Conservation (phyloP, 2,888 invertebrate genomes). For the Syritta pipiens region DNA sequence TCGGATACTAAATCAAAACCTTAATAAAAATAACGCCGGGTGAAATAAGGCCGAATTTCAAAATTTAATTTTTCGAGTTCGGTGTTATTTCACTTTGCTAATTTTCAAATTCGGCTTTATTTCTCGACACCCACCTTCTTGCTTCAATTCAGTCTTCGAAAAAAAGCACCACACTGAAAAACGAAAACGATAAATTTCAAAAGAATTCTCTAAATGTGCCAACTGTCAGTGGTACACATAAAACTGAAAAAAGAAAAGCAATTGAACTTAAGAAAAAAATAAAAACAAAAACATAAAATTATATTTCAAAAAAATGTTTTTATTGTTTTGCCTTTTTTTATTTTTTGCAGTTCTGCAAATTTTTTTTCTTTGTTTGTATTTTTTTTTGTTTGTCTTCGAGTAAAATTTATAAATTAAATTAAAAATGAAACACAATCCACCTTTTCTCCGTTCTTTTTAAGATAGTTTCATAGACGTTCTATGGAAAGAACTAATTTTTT, state of each 20-base stretch:
- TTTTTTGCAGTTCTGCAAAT: not conserved
- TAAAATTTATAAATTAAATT: slow-evolving; percentile 50
- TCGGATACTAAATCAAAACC: too few relatives aligned
- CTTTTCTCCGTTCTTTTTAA: slow-evolving; percentile 6
- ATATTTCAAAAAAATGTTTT: slow-evolving; percentile 53
- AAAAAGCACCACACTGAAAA: too few relatives aligned
- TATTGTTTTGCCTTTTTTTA: slow-evolving; percentile 53
- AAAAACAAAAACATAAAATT: slow-evolving; percentile 9
- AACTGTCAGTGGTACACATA: too few relatives aligned
- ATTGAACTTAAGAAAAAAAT: not conserved
- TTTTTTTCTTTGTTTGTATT: slow-evolving; percentile 12
- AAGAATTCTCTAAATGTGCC: too few relatives aligned
- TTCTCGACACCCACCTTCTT: too few relatives aligned
- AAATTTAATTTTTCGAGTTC: too few relatives aligned
- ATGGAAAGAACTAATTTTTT: slow-evolving; percentile 1
- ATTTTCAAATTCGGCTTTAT: too few relatives aligned
- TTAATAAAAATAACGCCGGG: too few relatives aligned
- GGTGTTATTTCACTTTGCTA: too few relatives aligned
- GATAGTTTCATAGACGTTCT: slow-evolving; percentile 4
- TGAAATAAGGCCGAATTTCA: too few relatives aligned
- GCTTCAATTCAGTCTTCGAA: too few relatives aligned
- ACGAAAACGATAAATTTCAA: too few relatives aligned
- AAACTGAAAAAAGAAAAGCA: slow-evolving; percentile 16
- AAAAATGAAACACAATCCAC: slow-evolving; percentile 42
- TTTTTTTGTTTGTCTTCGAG: slow-evolving; percentile 29